phyloP scores from a whole-genome alignment of 2,113 vertebrate genomes.

The Rhineura floridana region DNA sequence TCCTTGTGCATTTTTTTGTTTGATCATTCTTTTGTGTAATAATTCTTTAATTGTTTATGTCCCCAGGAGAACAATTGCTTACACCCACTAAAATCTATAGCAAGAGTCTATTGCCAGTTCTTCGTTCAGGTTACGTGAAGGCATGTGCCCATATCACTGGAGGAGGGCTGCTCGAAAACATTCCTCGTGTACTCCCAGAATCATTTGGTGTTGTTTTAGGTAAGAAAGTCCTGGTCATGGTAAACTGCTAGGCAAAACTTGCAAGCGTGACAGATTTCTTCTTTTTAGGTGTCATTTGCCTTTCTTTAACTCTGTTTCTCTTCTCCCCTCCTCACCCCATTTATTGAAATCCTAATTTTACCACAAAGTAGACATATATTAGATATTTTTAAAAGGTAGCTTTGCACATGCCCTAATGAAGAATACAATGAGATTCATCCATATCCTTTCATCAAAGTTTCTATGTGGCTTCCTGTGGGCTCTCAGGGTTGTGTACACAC shows the following conservation, averaged over 20 bases:
- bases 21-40: neutral
- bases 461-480: no score
- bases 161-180: slow-evolving; percentile 94
- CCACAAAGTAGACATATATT: slow-evolving; percentile 7
- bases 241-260: neutral
- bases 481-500: no score
- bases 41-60: neutral
- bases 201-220: slow-evolving; percentile 85
- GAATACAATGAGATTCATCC: no score
- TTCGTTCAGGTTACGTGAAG: slow-evolving; percentile 87
- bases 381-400: neutral
- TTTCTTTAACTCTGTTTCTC: neutral
- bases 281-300: neutral
- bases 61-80: slow-evolving; percentile 86
- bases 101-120: slow-evolving; percentile 82
- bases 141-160: slow-evolving; percentile 96
- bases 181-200: slow-evolving; percentile 88
- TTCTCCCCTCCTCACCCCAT: neutral
- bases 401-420: no score
- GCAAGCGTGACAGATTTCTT: rapidly evolving
- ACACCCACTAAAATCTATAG: slow-evolving; percentile 95
- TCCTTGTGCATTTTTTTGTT: neutral
- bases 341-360: neutral
- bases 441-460: no score
- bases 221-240: slow-evolving; percentile 63